Evolutionary conservation across 2,797 vertebrate genomes (phyloP).

Genomic region (Periparus ater): DNA sequence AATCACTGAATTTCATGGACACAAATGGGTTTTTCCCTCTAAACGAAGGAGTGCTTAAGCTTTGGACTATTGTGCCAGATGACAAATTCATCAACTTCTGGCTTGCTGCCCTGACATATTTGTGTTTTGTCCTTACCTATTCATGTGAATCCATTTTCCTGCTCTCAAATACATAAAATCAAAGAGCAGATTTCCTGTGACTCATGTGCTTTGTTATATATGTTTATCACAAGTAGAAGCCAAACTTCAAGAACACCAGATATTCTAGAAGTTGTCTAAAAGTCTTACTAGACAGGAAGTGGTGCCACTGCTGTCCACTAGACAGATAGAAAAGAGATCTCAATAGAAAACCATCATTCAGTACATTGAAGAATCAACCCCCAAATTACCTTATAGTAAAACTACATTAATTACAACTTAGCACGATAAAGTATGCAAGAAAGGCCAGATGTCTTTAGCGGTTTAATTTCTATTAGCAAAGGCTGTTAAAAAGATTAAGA

Average conservation of each 20-base stretch:
- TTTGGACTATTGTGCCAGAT: neutral
- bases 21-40: neutral
- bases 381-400: neutral
- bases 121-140: neutral
- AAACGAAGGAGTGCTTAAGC: neutral
- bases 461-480: neutral
- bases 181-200: neutral
- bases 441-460: neutral
- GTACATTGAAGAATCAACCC: neutral
- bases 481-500: neutral
- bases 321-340: neutral
- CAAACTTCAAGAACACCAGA: neutral
- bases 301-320: neutral
- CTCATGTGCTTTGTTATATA: neutral
- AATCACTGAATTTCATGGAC: neutral
- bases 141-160: neutral
- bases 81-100: neutral
- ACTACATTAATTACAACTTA: neutral
- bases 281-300: neutral
- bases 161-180: neutral
- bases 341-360: neutral
- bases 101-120: neutral
- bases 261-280: neutral
- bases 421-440: neutral
- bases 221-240: neutral